Conservation (phyloP, 2,797 vertebrate species). For the Halcyon smyrnensis region DNA sequence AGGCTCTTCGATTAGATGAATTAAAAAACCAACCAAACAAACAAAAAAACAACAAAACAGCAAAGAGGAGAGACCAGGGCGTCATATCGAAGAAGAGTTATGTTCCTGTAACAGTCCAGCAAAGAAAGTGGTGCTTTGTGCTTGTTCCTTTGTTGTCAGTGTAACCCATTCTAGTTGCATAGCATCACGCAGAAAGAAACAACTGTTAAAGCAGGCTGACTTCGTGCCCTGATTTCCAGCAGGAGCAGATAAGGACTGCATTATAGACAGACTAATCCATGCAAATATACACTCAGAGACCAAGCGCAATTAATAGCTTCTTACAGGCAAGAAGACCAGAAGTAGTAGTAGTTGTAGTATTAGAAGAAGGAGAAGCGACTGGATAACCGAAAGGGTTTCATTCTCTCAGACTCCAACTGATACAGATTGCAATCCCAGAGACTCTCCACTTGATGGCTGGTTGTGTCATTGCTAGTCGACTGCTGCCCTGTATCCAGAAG, state of each 20-base stretch:
- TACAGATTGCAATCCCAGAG: conserved; percentile 72
- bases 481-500: conserved; percentile 85
- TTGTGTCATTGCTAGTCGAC: conserved; percentile 79
- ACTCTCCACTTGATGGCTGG: conserved; percentile 81
- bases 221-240: conserved; percentile 78
- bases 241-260: conserved; percentile 82
- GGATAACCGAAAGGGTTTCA: conserved; percentile 64
- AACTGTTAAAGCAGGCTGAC: conserved; percentile 76
- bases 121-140: conserved; percentile 76
- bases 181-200: conserved; percentile 76
- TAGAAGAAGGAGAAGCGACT: conserved; percentile 59
- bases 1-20: conserved; percentile 72
- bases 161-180: conserved; percentile 77
- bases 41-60: conserved; percentile 19
- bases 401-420: conserved; percentile 73
- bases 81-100: conserved; percentile 63
- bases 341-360: conserved; percentile 16
- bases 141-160: conserved; percentile 80
- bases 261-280: conserved; percentile 83
- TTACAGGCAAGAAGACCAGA: conserved; percentile 53
- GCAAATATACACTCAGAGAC: conserved; percentile 75
- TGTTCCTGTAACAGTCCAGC: conserved; percentile 75
- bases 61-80: conserved; percentile 50
- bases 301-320: conserved; percentile 70
- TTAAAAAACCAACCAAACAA: neutral